phyloP scores from a whole-genome alignment of 2,888 invertebrate species.

The Muscina levida region DNA sequence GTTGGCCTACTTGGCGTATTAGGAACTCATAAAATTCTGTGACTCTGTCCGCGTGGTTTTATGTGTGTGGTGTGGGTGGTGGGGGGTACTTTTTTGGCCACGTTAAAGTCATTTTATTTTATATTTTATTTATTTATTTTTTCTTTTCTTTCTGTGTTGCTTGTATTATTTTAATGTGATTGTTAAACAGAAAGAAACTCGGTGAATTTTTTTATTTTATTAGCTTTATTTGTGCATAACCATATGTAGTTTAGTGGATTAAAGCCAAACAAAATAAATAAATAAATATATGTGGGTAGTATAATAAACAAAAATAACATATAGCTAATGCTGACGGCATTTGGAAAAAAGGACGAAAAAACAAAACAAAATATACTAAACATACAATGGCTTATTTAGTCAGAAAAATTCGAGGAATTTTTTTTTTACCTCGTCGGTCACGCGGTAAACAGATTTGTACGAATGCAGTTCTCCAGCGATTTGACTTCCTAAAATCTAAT shows the following conservation, averaged over 20 bases:
- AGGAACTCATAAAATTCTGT: conserved; percentile 37
- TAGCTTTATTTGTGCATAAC: background rate
- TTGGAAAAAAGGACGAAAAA: background rate
- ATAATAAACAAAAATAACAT: conserved; percentile 3
- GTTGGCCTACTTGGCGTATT: conserved; percentile 46
- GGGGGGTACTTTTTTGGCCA: background rate
- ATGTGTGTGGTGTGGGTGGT: background rate
- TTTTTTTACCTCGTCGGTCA: too few relatives aligned
- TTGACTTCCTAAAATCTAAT: too few relatives aligned
- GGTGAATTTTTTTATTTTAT: background rate
- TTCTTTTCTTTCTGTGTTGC: too few relatives aligned
- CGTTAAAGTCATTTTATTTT: conserved; percentile 4
- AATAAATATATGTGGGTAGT: background rate
- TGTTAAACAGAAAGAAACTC: conserved; percentile 17
- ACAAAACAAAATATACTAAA: too few relatives aligned
- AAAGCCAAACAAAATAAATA: conserved; percentile 40
- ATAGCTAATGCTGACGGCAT: too few relatives aligned
- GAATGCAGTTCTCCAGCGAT: too few relatives aligned
- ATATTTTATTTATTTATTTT: background rate
- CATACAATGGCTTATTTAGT: too few relatives aligned
- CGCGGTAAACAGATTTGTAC: too few relatives aligned
- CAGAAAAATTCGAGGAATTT: too few relatives aligned
- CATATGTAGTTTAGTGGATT: conserved; percentile 51
- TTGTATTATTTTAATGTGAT: conserved; percentile 28
- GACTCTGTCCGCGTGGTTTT: background rate